Evolutionary conservation across 2,797 vertebrate species (phyloP), one percentile per base, ranked within the genome.

Genomic region (Rhinophrynus dorsalis): DNA sequence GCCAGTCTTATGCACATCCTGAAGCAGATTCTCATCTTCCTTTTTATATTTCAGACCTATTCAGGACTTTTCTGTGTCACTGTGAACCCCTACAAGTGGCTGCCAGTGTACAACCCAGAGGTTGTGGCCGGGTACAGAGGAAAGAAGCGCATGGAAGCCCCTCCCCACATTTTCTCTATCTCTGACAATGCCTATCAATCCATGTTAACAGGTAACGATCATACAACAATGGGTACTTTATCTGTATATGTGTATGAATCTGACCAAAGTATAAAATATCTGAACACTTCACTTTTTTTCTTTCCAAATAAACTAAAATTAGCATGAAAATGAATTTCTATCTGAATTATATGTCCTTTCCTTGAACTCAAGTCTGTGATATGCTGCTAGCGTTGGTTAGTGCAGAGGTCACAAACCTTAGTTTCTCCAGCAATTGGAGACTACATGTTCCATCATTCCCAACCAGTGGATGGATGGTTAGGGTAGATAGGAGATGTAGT

Each of bases 151-250:
- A 24, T 37, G 51, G 68, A 71, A 40, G 68, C 68, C 30, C 68
- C 68, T 12, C 68, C 68, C 12, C 68, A 71, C 51, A 71, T 71
- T 40, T 71, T 71, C 68, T 71, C 68, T 50, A 71, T 71, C 68
- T 71, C 68, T 64, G 68, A 71, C 40, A 71, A 71, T 17, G 68
- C 68, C 58, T 71, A 71, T 30, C 68, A 71, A 59, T 35, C 26
- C 51, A 71, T 71, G 68, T 64, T 64, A 64, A 71, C 68, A 63
- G 59, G 68, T 71, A 55, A 42, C 12, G 29, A 9, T 0, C 9
- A 2, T 13, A 3, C 5, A 9, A 17, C 8, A 42, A 18, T 3
- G 20, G n/a, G 6, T 11, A 3, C 3, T 30, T 27, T 17, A 5
- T 40, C 12, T 18, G 54, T 11, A 27, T 3, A 23, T 18, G 6